Conservation (phyloP, 2,888 invertebrate species). For the Pristionchus japonicus region DNA sequence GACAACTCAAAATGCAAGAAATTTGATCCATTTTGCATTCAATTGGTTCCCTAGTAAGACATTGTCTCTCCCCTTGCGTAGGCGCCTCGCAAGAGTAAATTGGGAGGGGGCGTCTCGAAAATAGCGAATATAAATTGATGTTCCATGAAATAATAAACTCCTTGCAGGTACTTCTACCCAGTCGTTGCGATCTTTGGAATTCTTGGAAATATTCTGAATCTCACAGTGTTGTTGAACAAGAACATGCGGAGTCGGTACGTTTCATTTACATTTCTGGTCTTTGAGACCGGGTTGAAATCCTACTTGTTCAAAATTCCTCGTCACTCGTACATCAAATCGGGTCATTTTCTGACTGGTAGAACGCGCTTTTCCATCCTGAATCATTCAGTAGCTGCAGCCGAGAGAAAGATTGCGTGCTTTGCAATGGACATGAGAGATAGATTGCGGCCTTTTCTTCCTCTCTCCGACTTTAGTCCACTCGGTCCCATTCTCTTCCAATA, state of each 20-base stretch:
- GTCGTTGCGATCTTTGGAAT: conserved; percentile 71
- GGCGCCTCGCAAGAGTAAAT: neutral
- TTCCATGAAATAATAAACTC: neutral
- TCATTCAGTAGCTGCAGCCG: neutral
- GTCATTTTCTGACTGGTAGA: neutral
- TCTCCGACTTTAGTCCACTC: neutral
- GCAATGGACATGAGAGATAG: neutral
- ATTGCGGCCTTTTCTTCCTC: conserved; percentile 8
- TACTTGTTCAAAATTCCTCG: neutral
- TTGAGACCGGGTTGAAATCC: too few species aligned
- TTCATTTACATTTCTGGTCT: too few species aligned
- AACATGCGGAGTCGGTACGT: conserved; percentile 64
- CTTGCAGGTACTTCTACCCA: conserved; percentile 71
- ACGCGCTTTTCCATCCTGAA: neutral
- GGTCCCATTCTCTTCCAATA: neutral
- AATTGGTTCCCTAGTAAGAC: neutral
- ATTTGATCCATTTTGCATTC: conserved; percentile 18
- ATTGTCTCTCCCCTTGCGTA: neutral
- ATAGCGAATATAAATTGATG: neutral
- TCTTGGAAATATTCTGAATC: conserved; percentile 70
- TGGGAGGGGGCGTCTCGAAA: neutral
- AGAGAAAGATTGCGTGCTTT: neutral
- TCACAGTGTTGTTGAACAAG: conserved; percentile 71
- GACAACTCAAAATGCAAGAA: neutral
- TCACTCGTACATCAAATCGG: neutral